Evolutionary conservation across 2,113 vertebrate genomes (phyloP).

Genomic region (Etia nguti): DNA sequence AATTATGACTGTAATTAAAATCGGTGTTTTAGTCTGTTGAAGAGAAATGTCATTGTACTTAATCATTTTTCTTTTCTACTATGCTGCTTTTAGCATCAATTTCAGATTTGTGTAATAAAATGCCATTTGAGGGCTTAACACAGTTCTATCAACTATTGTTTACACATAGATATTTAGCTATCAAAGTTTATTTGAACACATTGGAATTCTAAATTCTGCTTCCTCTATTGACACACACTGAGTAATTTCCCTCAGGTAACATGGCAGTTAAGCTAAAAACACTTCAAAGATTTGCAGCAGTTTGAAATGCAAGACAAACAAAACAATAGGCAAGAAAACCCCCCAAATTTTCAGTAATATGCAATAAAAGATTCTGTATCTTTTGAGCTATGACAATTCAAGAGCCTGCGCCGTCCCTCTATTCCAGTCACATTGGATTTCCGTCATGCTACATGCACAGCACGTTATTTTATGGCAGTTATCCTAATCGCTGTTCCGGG

Average conservation of each 20-base stretch:
- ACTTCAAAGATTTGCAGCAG: neutral
- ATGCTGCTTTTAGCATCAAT: too few relatives aligned
- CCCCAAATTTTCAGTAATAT: accelerated
- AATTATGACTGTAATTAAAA: neutral
- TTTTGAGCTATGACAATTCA: neutral
- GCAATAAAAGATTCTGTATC: neutral
- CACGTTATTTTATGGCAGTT: neutral
- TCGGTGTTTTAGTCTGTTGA: neutral
- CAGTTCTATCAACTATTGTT: neutral
- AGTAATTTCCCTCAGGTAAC: neutral
- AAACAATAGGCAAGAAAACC: accelerated
- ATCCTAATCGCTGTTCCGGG: slow-evolving; percentile 16
- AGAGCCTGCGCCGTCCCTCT: neutral
- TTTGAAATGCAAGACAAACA: neutral
- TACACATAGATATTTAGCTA: neutral
- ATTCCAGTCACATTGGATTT: slow-evolving; percentile 24
- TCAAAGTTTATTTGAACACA: neutral
- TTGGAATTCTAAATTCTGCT: neutral
- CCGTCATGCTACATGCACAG: neutral
- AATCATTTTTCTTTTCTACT: neutral
- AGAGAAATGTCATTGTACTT: neutral
- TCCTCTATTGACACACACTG: neutral
- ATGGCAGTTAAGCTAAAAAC: neutral
- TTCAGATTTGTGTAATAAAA: neutral
- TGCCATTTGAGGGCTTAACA: neutral